A percentile compares a stretch with the other conserved stretches of the same genome.
phyloP scores from a whole-genome alignment of 2,888 invertebrate species.

The Thymelicus sylvestris region DNA sequence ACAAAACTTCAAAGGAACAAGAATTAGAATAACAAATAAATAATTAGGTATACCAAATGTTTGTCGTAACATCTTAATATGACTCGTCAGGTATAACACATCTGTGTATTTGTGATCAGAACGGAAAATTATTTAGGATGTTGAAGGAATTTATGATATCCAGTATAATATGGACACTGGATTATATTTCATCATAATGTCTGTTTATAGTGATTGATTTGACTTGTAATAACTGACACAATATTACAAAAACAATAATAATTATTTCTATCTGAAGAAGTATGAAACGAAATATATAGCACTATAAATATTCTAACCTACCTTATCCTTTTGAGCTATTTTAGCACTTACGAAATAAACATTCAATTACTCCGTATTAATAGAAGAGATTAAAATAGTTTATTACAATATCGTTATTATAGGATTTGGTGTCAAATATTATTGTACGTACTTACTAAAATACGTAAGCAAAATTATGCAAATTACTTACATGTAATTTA shows the following conservation, averaged over 20 bases:
- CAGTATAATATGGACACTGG: too few species aligned
- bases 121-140: too few species aligned
- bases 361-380: slow-evolving; percentile 3
- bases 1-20: too few species aligned
- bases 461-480: slow-evolving; percentile 8
- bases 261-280: not conserved
- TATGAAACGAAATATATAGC: slow-evolving; percentile 3
- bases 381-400: slow-evolving; percentile 24
- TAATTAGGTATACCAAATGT: too few species aligned
- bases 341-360: slow-evolving; percentile 27
- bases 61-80: too few species aligned
- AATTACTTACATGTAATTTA: slow-evolving; percentile 14
- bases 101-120: too few species aligned
- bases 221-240: too few species aligned
- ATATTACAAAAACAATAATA: not conserved
- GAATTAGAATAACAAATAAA: too few species aligned
- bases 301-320: slow-evolving; percentile 18
- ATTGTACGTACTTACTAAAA: slow-evolving; percentile 20
- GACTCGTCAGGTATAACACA: too few species aligned
- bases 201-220: not conserved
- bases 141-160: too few species aligned
- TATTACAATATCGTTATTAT: slow-evolving; percentile 12
- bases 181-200: not conserved
- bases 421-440: slow-evolving; percentile 25
- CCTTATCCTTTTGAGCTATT: slow-evolving; percentile 31